Conservation (phyloP, 2,888 invertebrate species). For the Stenodema calcarata region DNA sequence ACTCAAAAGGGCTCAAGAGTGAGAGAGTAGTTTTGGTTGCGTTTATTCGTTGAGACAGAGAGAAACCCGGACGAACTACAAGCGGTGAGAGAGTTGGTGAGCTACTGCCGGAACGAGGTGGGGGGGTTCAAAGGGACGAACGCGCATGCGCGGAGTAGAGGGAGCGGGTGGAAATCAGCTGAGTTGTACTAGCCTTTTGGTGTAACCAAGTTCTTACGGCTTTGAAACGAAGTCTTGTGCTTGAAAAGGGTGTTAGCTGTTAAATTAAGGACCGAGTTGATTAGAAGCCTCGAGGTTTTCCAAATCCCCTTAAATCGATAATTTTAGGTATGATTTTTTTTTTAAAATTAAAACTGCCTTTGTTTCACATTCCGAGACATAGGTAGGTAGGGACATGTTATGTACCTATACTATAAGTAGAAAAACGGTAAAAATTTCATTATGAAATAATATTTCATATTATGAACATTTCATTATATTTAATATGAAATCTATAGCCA, state of each 20-base stretch:
- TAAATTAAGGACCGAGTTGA: too few species aligned
- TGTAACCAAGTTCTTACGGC: too few species aligned
- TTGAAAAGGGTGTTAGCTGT: too few species aligned
- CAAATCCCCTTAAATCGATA: too few species aligned
- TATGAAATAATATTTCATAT: too few species aligned
- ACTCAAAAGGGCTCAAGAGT: neutral
- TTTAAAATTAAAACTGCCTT: too few species aligned
- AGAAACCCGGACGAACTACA: neutral
- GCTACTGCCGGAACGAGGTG: constrained; percentile 9
- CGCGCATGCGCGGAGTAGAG: neutral
- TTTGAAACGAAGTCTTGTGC: too few species aligned
- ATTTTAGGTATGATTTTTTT: too few species aligned
- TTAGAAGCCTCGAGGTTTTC: too few species aligned
- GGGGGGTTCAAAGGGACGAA: neutral
- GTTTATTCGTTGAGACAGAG: neutral
- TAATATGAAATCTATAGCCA: too few species aligned
- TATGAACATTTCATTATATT: neutral
- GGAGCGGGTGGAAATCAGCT: neutral
- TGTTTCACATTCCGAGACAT: neutral
- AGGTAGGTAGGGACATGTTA: too few species aligned
- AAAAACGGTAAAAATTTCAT: neutral
- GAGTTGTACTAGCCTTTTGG: neutral
- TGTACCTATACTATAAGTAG: neutral
- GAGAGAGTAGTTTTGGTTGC: neutral
- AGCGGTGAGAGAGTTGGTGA: constrained; percentile 22